Evolutionary conservation across 1,140 invertebrate species (phyloP), one percentile per base, ranked within the genome.

Genomic region (Zaprionus camerounensis): DNA sequence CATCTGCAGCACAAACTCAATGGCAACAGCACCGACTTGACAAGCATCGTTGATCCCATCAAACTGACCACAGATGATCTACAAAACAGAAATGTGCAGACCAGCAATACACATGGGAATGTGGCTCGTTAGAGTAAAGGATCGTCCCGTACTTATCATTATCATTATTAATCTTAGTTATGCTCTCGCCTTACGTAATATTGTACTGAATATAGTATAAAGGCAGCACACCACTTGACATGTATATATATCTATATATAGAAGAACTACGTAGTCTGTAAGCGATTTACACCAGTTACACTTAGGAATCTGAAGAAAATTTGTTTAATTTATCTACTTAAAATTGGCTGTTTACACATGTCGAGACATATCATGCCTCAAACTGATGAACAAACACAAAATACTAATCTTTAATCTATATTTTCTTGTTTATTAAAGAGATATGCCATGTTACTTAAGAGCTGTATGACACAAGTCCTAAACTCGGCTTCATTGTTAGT

Each of bases 361-460:
- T 44, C 53, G 31, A 36, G 57, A 70, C 76, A 77, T 82, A 87
- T 86, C 76, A 68, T 79, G 63, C 58, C 68, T 66, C 55, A 61
- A 53, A 55, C 68, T 76, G 64, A 76, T 69, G 80, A 82, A 76
- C 55, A 76, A 71, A 38, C 26, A 72, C 44, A 76, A 65, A 22
- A 46, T 12, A 64, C 31, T 64, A 71, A 71, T 69, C 64, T 83
- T 79, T 71, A 81, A 69, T 12, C 20, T 51, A 17, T 51, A 46
- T 81, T 81, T 65, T 77, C 17, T 81, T 62, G 66, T 76, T 76
- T 55, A 67, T 36, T 73, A 81, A 68, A 63, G 46, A 68, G 63
- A 71, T 78, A 84, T 79, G 84, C 84, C 84, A 88, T 88, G 84
- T 88, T 88, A 88, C 85, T 88, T 90, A 88, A 58, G 44, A 71